Evolutionary conservation across 2,797 vertebrate species (phyloP).

Genomic region (Sebastes hubbsi): DNA sequence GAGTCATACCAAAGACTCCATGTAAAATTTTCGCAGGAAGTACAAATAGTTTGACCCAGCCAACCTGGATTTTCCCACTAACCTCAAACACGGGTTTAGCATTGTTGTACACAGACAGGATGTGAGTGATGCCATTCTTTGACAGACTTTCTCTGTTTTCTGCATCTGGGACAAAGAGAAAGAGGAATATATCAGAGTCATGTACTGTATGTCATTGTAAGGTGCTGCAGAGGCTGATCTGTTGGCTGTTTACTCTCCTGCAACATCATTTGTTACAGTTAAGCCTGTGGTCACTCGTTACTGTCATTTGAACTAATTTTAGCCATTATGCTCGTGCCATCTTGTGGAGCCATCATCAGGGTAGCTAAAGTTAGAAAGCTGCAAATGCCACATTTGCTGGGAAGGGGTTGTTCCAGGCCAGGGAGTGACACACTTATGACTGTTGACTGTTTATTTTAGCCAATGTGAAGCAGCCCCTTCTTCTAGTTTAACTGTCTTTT

Average conservation of each 20-base stretch:
- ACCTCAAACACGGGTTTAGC: constrained; percentile 88
- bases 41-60: background rate
- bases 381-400: constrained; percentile 34
- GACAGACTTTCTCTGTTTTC: constrained; percentile 85
- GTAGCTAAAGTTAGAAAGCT: constrained; percentile 68
- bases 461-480: background rate
- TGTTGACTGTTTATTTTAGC: background rate
- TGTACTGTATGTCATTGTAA: background rate
- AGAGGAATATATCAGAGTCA: background rate
- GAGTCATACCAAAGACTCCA: background rate
- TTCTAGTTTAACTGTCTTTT: background rate
- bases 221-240: background rate
- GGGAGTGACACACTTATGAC: background rate
- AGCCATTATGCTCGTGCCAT: constrained; percentile 31
- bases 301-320: constrained; percentile 68
- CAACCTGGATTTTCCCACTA: constrained; percentile 39
- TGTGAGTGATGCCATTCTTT: constrained; percentile 88
- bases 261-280: constrained; percentile 2
- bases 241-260: constrained; percentile 3
- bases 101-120: constrained; percentile 88
- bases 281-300: constrained; percentile 29
- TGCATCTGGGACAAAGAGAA: constrained; percentile 79
- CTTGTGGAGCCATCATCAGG: constrained; percentile 16
- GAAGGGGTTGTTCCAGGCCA: constrained; percentile 3
- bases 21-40: constrained; percentile 15